Percentiles rank a stretch among this genome's conserved stretches.
These are phyloP conservation scores for Neomonachus schauinslandi DNA, from an alignment of 2,113 vertebrate species.

Conservation along the genomic window DNA sequence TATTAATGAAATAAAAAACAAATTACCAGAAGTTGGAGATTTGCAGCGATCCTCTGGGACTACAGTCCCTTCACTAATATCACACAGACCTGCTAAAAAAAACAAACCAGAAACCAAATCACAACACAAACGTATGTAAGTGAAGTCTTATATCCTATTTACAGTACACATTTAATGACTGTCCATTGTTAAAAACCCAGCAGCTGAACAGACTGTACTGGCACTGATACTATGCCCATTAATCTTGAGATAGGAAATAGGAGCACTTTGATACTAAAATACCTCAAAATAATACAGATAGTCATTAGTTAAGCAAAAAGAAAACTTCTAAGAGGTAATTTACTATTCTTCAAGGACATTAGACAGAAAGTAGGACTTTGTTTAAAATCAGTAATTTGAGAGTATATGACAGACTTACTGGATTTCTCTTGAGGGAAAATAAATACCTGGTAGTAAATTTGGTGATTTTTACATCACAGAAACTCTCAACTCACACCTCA, in stretches of 20 bases:
- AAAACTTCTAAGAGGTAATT: background rate
- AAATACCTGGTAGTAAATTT: background rate
- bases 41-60: conserved; percentile 98
- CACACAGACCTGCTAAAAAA: conserved; percentile 92
- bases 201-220: background rate
- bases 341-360: conserved; percentile 4
- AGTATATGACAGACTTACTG: background rate
- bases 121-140: background rate
- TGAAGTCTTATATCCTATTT: background rate
- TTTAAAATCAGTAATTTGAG: background rate
- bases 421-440: background rate
- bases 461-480: background rate
- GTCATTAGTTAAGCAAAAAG: background rate
- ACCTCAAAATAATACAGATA: background rate
- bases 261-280: background rate
- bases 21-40: conserved; percentile 98
- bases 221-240: background rate
- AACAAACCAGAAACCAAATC: conserved; percentile 69
- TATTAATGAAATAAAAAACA: conserved; percentile 72
- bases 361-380: background rate
- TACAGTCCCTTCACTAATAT: conserved; percentile 95
- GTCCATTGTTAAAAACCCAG: background rate
- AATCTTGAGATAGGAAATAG: background rate
- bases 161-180: background rate
- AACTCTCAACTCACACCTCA: background rate